Evolutionary conservation across 2,113 vertebrate genomes (phyloP).

Genomic region (Choloepus hoffmanni): DNA sequence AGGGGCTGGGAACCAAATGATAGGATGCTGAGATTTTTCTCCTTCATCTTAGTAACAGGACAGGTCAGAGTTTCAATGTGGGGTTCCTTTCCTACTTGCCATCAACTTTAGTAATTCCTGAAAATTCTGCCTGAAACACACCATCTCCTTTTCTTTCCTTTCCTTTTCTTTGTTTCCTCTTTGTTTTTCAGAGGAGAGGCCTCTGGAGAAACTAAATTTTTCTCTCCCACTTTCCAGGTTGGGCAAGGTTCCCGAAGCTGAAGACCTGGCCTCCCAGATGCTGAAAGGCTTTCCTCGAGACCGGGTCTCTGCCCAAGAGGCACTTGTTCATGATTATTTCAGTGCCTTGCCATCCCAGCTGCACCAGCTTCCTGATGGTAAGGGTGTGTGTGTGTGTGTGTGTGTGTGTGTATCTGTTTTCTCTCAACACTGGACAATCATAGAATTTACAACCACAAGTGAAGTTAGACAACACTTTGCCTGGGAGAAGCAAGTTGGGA

Average conservation of each 20-base stretch:
- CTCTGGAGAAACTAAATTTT: neutral
- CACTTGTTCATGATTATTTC: conserved; percentile 91
- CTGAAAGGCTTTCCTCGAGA: conserved; percentile 87
- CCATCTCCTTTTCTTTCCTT: neutral
- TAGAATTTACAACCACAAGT: neutral
- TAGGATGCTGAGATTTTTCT: neutral
- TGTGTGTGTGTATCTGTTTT: neutral
- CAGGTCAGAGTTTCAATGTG: neutral
- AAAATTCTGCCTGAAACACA: neutral
- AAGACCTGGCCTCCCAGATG: conserved; percentile 92
- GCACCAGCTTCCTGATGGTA: conserved; percentile 90
- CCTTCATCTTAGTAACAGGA: neutral
- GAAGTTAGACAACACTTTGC: neutral
- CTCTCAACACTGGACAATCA: neutral
- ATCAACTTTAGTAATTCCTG: neutral
- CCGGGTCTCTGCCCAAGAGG: conserved; percentile 88
- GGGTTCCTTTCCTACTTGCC: neutral
- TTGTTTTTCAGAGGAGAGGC: conserved; percentile 1
- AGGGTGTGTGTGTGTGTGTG: conserved; percentile 40
- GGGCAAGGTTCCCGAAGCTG: conserved; percentile 89
- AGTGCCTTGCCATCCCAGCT: conserved; percentile 90
- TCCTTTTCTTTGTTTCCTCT: neutral
- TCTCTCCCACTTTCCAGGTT: conserved; percentile 86
- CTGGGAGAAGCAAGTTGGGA: conserved; percentile 12
- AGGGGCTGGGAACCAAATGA: neutral